Conservation (phyloP, 1,140 invertebrate species). For the Anastrepha ludens region DNA sequence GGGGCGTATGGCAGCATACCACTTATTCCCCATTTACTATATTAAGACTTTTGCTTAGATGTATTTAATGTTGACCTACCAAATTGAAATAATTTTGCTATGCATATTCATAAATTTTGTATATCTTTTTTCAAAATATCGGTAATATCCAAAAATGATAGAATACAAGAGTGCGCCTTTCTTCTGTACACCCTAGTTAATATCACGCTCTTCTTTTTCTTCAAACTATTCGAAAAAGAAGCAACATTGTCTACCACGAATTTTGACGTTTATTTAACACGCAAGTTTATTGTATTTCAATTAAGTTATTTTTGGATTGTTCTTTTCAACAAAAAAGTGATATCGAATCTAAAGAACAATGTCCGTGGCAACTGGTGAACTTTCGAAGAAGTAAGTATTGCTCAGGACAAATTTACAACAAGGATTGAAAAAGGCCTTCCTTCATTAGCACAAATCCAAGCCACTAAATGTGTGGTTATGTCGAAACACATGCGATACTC, state of each 20-base stretch:
- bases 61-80: no score
- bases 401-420: conserved; percentile 57
- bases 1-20: no score
- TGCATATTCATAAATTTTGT: no score
- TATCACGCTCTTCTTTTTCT: no score
- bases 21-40: no score
- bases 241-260: background rate
- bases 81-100: no score
- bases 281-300: conserved; percentile 34
- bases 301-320: conserved; percentile 12
- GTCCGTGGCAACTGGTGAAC: conserved; percentile 69
- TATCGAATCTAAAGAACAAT: conserved; percentile 54
- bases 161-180: background rate
- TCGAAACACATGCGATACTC: conserved; percentile 32
- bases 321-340: background rate
- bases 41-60: no score
- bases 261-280: conserved; percentile 23
- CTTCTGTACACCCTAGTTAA: no score
- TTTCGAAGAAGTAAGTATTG: conserved; percentile 71
- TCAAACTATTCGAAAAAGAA: background rate
- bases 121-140: no score
- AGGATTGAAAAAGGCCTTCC: background rate
- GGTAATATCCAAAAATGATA: background rate
- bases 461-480: conserved; percentile 26
- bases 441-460: background rate